phyloP scores from a whole-genome alignment of 2,113 vertebrate genomes.

The Scolopax mira region DNA sequence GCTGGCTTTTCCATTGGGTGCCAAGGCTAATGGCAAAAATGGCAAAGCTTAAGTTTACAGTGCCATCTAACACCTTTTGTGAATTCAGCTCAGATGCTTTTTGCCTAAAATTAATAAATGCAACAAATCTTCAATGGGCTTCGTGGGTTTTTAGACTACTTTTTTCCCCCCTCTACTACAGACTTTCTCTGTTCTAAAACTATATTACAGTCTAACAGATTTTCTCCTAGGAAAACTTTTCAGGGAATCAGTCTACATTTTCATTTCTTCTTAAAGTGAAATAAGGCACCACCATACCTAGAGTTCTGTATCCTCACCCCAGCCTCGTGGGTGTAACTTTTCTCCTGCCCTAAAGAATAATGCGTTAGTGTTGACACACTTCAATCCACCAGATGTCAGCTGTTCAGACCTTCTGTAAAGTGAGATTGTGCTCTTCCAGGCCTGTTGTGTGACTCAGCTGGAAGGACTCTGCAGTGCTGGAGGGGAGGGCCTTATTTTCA shows the following conservation, averaged over 20 bases:
- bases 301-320: not conserved
- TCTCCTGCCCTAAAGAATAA: not conserved
- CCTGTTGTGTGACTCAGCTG: not conserved
- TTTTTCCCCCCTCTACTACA: rapidly evolving
- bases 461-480: not conserved
- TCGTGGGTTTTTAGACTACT: not conserved
- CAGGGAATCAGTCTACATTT: not conserved
- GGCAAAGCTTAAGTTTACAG: not conserved
- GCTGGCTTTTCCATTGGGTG: not conserved
- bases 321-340: not conserved
- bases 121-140: not conserved
- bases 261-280: not conserved
- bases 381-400: constrained; percentile 29
- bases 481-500: not conserved
- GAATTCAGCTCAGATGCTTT: not conserved
- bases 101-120: not conserved
- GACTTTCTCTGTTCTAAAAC: not conserved
- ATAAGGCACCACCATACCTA: not conserved
- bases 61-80: not conserved
- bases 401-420: not conserved
- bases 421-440: constrained; percentile 19
- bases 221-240: not conserved
- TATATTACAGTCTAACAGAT: not conserved
- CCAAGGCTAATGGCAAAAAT: not conserved
- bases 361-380: not conserved